Evolutionary conservation across 2,888 invertebrate species (phyloP), one percentile per base, ranked within the genome.

Genomic region (Dinocampus coccinellae): DNA sequence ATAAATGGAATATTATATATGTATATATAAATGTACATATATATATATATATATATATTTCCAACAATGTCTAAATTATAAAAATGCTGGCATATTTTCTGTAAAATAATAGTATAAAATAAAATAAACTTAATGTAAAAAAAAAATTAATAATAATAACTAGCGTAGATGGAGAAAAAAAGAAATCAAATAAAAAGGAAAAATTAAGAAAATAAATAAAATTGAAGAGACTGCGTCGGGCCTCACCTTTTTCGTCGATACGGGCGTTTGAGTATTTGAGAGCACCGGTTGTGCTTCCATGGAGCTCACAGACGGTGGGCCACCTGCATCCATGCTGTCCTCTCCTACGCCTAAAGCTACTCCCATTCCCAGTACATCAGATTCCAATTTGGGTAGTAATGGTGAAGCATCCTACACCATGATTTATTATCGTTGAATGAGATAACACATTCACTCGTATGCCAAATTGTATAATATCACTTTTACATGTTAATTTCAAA

Each of bases 221-320:
- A 55, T 65, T 64, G 24, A 55, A 47, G n/a, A 29, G 20, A 75
- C 77, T 75, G 76, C 78, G 74, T 74, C 75, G 77, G 75, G 64
- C 78, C 84, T 79, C 87, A 87, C 87, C 86, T 87, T 87, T 81
- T 85, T 87, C 65, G 86, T 83, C 61, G 87, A 85, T 72, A 87
- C 86, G 76, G 87, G 87, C 74, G 86, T 87, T 81, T 85, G 87
- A 73, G 82, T 78, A 83, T 84, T 86, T 81, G 86, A 81, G 79
- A 86, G 84, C 80, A 86, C 85, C 78, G 87, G 87, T 82, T 87
- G 87, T 83, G 86, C 85, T 83, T 87, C 87, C 74, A 83, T 80
- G 70, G 95, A 95, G 61, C 93, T 94, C 13, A 96, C 92, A 0
- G 96, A 95, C 1, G 91, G 91, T 84, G 96, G 91, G 86, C 95